Evolutionary conservation across 2,113 vertebrate species (phyloP).

Genomic region (human): DNA sequence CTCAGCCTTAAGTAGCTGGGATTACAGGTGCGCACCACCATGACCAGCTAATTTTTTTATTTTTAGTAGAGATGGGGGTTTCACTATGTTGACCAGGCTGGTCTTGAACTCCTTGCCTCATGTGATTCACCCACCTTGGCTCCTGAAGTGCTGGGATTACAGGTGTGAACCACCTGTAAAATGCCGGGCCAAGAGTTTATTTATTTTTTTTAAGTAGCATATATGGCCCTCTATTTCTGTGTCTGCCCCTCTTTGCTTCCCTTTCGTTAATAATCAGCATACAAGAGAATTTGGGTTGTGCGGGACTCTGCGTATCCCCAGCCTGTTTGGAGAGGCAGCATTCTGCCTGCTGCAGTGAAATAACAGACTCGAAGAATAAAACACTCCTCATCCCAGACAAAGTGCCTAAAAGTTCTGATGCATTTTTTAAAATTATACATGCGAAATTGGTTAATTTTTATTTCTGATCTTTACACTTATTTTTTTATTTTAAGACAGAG

Average conservation of each 20-base stretch:
- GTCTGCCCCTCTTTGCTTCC: background rate
- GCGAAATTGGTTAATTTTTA: background rate
- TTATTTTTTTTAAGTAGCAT: too few relatives aligned
- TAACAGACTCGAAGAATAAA: background rate
- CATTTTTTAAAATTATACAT: background rate
- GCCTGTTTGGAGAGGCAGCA: background rate
- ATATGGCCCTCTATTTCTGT: accelerated
- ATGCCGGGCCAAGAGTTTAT: too few relatives aligned
- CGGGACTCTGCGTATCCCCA: background rate
- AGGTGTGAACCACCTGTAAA: too few relatives aligned
- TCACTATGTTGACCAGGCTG: too few relatives aligned
- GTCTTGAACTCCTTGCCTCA: too few relatives aligned
- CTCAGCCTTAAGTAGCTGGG: too few relatives aligned
- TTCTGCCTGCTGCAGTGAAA: background rate
- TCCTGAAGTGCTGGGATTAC: too few relatives aligned
- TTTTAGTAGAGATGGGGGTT: too few relatives aligned
- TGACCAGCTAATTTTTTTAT: too few relatives aligned
- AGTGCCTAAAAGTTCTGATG: background rate
- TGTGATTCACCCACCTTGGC: too few relatives aligned
- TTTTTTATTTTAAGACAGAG: background rate
- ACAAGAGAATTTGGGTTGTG: background rate
- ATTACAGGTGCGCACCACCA: too few relatives aligned
- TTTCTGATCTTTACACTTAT: conserved; percentile 14
- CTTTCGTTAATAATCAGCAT: background rate
- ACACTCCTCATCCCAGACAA: too few relatives aligned